phyloP scores from a whole-genome alignment of 2,888 invertebrate species.

The Dromius quadrimaculatus region DNA sequence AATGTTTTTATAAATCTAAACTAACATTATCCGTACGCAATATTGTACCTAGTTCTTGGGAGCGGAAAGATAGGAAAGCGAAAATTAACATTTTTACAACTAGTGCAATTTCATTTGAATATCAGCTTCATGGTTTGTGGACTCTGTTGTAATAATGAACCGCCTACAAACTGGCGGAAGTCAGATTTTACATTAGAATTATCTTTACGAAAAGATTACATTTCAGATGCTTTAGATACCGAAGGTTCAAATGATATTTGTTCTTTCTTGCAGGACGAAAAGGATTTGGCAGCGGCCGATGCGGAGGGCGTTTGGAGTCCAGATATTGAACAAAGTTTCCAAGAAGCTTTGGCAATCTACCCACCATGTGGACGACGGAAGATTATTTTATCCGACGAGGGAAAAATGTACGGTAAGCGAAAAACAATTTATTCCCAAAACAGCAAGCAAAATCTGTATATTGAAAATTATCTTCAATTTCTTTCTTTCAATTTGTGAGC shows the following conservation, averaged over 20 bases:
- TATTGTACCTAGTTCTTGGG: background rate
- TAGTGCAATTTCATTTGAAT: conserved; percentile 1
- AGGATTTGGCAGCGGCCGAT: conserved; percentile 95
- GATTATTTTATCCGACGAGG: conserved; percentile 99
- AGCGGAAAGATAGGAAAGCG: conserved; percentile 14
- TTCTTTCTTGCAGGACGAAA: conserved; percentile 74
- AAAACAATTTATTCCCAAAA: no score
- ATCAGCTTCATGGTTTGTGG: no score
- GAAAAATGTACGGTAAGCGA: conserved; percentile 99
- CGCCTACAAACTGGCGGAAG: conserved; percentile 7
- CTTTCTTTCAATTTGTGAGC: no score
- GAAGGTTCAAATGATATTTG: conserved; percentile 5
- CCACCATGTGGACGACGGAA: conserved; percentile 99
- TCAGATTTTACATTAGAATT: conserved; percentile 12
- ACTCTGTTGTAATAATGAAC: conserved; percentile 17
- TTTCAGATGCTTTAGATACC: background rate
- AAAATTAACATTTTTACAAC: conserved; percentile 23
- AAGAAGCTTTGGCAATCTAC: conserved; percentile 99
- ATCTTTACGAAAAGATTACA: background rate
- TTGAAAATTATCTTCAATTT: no score
- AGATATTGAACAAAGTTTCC: conserved; percentile 99
- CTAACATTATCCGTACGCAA: no score
- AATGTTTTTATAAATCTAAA: no score
- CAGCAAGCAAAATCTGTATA: no score
- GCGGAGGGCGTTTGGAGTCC: conserved; percentile 99